Base-by-base conservation (phyloP, 2,113 vertebrate species). In the Cyanoderma ruficeps region DNA sequence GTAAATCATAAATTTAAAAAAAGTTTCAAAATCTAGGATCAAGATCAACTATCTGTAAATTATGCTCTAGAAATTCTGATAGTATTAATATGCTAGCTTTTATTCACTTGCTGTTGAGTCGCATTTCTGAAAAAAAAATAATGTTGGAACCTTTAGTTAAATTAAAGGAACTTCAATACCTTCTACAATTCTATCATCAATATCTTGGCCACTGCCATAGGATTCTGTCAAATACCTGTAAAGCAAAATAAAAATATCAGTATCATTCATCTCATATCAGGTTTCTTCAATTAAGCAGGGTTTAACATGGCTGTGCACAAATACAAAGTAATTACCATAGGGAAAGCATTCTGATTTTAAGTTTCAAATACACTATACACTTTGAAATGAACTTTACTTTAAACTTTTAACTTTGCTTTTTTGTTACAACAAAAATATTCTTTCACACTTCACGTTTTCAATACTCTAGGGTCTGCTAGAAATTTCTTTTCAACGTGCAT, bases 131-230 rank as follows among this genome's bases (percentile, higher is more conserved):
- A 61, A 35, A 55, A 69, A 41, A 33, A 28, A 30, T 5, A 28
- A 28, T 3, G 19, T 14, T 61, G 17, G 10, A 88, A 75, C 6
- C 2, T 87, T 70, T 50, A 77, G 9, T 56, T 75, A 30, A 89
- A 22, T 72, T 15, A 85, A 85, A 57, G 27, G 83, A 69, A 79
- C 41, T 53, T 70, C 78, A 89, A 53, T 97, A 99, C 99, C 99
- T 99, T 99, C 99, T 65, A 99, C 99, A 96, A 99, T 99, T 89
- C 99, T 98, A 52, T 99, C 99, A 94, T 99, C 99, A 63, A 99
- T 99, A 97, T 99, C 99, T 98, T 99, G 99, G 31, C 99, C 99
- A 9, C 98, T 98, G 39, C 99, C 99, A 67, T 99, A 99, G 3
- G 99, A 99, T 55, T 98, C 98, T 27, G 99, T 99, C 92, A 99